Base-by-base conservation (phyloP, 2,113 vertebrate species). In the Perca schrenkii region DNA sequence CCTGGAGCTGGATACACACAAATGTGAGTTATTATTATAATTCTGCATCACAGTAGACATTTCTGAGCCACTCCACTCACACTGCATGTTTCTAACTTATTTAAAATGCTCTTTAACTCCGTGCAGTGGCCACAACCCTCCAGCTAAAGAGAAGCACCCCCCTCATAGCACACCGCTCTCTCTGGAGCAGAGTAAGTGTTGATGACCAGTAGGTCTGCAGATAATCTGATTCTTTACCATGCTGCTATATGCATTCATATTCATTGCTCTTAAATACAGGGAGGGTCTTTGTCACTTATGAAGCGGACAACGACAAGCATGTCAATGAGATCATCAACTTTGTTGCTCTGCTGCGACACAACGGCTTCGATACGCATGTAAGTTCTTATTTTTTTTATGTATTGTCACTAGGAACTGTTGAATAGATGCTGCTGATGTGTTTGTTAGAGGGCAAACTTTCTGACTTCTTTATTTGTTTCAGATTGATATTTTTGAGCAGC, bases 401-500 rank as follows among this genome's bases (percentile, higher is more conserved):
- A 11, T 52, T 22, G 15, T 1, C 28, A 61, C 47, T 28, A 47
- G 21, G 34, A 47, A 3, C 47, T 28, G 28, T 43, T 53, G 22
- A 28, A 3, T 40, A 47, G 43, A 2, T 7, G 8, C 10, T 47
- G 43, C 10, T 4, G 58, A 21, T 6, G 25, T 61, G 28, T 61
- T 11, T 10, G 7, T 17, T 4, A 36, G 34, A 19, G 36, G 3
- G 1, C 3, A 50, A 25, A 16, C 46, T 25, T 15, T 64, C 46
- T 67, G 64, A 50, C 22, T 17, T 69, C 10, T n/a, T 21, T 2
- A 36, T 43, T 34, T 14, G 57, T 77, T 89, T 49, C 89, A 96
- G 96, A 96, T 96, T 19, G 96, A 96, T 80, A 92, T 96, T 76
- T 96, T 96, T 0, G 95, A 96, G 83, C 96, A 96, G 81, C 94